These are phyloP conservation scores for Zaprionus bogoriensis DNA, from an alignment of 2,888 invertebrate species.

Conservation along the genomic window DNA sequence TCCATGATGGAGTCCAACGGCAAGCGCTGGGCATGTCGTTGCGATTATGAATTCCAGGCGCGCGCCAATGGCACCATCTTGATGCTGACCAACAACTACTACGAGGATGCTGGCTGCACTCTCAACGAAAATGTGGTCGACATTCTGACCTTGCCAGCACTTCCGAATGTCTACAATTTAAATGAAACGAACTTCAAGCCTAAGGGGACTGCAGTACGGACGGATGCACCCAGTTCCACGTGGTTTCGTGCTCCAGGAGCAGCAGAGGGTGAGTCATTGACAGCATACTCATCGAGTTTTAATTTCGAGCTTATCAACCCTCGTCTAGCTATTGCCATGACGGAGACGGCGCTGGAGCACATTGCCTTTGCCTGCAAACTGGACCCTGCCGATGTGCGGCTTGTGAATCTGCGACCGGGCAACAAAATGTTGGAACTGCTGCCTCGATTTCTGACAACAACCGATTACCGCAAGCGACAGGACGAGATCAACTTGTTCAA, in stretches of 20 bases:
- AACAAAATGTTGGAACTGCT: constrained; percentile 83
- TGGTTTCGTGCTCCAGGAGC: constrained; percentile 87
- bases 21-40: constrained; percentile 85
- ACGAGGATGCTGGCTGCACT: constrained; percentile 84
- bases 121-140: constrained; percentile 84
- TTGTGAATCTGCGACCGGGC: constrained; percentile 84
- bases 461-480: constrained; percentile 85
- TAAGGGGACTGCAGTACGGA: constrained; percentile 86
- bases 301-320: neutral
- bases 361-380: constrained; percentile 84
- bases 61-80: constrained; percentile 87
- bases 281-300: too few relatives aligned
- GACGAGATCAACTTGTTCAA: constrained; percentile 86
- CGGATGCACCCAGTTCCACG: constrained; percentile 88
- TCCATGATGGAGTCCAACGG: constrained; percentile 89
- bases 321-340: constrained; percentile 83
- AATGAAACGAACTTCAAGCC: constrained; percentile 85
- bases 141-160: constrained; percentile 63
- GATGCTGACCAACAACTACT: constrained; percentile 85
- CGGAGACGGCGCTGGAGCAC: constrained; percentile 87
- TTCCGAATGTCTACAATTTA: constrained; percentile 86
- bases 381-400: constrained; percentile 85
- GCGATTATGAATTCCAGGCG: constrained; percentile 87
- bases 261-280: constrained; percentile 84
- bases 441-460: constrained; percentile 83